These are phyloP conservation scores for Plodia interpunctella DNA, from an alignment of 1,140 invertebrate genomes.

Conservation along the genomic window DNA sequence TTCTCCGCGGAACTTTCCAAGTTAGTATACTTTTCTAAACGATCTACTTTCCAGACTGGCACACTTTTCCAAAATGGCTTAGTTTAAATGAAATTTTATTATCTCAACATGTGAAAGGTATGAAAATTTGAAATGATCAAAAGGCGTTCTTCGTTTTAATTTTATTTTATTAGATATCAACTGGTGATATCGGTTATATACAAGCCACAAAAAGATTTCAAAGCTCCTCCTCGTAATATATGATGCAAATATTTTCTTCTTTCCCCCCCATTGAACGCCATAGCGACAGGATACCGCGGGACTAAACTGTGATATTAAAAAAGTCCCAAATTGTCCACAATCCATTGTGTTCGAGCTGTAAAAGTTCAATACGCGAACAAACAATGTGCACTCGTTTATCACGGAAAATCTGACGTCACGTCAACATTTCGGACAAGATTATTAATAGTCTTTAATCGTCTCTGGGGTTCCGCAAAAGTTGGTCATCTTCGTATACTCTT, in stretches of 20 bases:
- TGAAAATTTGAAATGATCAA: too few species aligned
- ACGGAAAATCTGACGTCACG: conserved; percentile 36
- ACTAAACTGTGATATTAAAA: neutral
- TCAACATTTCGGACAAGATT: conserved; percentile 29
- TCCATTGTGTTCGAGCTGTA: conserved; percentile 24
- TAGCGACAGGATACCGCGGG: neutral
- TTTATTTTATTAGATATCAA: too few species aligned
- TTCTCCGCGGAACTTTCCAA: too few species aligned
- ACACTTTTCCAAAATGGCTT: too few species aligned
- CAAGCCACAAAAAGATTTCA: too few species aligned
- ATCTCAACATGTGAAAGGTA: too few species aligned
- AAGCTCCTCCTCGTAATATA: neutral
- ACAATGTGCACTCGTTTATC: conserved; percentile 43
- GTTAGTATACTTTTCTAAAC: too few species aligned
- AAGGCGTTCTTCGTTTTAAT: too few species aligned
- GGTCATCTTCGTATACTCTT: neutral
- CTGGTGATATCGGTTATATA: too few species aligned
- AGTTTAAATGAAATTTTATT: too few species aligned
- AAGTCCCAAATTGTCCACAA: conserved; percentile 4
- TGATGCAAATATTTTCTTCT: neutral
- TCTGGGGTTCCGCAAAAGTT: neutral
- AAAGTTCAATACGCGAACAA: conserved; percentile 37
- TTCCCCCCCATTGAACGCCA: neutral
- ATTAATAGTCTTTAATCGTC: conserved; percentile 28
- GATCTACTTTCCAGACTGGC: too few species aligned